These are phyloP conservation scores for Tetramorium alpestre DNA, from an alignment of 1,140 invertebrate genomes.

Conservation along the genomic window DNA sequence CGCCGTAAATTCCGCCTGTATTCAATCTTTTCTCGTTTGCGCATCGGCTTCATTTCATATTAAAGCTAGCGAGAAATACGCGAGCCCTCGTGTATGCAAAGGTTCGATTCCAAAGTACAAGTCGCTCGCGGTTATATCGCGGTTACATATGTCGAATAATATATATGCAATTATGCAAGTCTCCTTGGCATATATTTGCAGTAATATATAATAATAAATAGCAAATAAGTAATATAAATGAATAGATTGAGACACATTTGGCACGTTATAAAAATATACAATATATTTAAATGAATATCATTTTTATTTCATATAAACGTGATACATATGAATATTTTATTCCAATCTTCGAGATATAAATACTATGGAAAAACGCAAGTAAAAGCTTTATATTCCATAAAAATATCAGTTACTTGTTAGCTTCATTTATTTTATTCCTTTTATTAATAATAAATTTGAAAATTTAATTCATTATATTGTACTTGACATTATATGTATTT, in stretches of 20 bases:
- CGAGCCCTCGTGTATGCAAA: neutral
- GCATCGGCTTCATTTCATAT: constrained; percentile 17
- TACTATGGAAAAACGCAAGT: too few species aligned
- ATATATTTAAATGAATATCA: too few species aligned
- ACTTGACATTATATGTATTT: too few species aligned
- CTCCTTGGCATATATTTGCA: neutral
- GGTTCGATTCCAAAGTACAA: constrained; percentile 15
- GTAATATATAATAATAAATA: neutral
- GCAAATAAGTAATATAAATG: neutral
- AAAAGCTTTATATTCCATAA: too few species aligned
- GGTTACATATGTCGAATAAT: neutral
- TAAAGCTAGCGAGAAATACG: neutral
- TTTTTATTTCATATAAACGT: too few species aligned
- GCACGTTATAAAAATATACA: neutral
- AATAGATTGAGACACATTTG: neutral
- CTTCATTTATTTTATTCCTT: too few species aligned
- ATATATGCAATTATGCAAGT: neutral
- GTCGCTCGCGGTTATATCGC: neutral
- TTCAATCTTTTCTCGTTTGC: constrained; percentile 44
- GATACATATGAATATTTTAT: too few species aligned
- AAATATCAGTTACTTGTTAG: too few species aligned
- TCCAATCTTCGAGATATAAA: too few species aligned
- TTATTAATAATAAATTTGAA: too few species aligned
- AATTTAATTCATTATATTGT: too few species aligned
- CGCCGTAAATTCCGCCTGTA: constrained; percentile 60